Base-by-base conservation (phyloP, 1,140 invertebrate species). In the Tetramorium simillimum region DNA sequence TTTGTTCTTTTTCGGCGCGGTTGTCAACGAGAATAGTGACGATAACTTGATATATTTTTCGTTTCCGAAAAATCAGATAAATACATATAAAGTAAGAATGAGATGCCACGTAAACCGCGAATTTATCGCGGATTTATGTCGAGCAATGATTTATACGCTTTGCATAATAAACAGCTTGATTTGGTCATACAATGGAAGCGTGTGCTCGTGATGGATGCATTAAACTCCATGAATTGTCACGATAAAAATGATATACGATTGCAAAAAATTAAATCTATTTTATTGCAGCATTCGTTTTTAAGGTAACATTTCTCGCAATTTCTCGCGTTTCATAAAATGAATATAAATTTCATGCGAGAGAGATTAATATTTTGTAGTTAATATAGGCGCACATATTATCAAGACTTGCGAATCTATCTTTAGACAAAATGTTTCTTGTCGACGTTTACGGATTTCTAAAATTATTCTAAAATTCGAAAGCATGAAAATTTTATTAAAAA, bases 111-210 rank as follows among this genome's bases (percentile, higher is more conserved):
- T 33, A 51, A 67, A 75, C 77, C 75, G 60, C 73, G 67, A 89
- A 80, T 86, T 89, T 85, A 81, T 89, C 75, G 43, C 49, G 46
- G 40, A 60, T 84, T 84, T 73, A 84, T 73, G 80, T 84, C 80
- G 80, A 82, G 80, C 82, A 56, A 49, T 75, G 88, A 88, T 89
- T 89, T 86, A 86, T 89, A 81, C 37, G 53, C 69, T 62, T 84
- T 60, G 80, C 80, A 84, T 84, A 73, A 84, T 84, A 84, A 84
- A 73, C 80, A 84, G 53, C 67, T 73, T 84, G 78, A 81, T 81
- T 73, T 73, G 53, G 51, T 84, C 24, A 40, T 56, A 73, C 53
- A 73, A 84, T 84, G 33, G 16, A 33, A 78, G 60, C 62, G 60
- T 80, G 40, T 33, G n/a, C 24, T 82, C 24, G 51, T 82, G 80